Evolutionary conservation across 2,888 invertebrate species (phyloP).

Genomic region (Thymelicus acteon): DNA sequence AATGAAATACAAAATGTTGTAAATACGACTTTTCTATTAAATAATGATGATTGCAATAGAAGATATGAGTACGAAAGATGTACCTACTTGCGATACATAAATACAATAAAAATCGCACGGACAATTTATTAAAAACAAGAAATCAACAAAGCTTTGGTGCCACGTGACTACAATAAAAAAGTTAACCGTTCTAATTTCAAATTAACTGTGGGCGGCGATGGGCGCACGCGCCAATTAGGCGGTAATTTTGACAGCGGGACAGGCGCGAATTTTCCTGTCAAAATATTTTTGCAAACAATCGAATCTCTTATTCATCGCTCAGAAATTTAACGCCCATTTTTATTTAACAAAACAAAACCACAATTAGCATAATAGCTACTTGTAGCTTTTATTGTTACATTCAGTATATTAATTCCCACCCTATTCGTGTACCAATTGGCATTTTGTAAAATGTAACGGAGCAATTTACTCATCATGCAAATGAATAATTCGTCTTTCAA

Average conservation of each 20-base stretch:
- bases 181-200: conserved; percentile 75
- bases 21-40: neutral
- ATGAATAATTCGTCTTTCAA: conserved; percentile 64
- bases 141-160: conserved; percentile 41
- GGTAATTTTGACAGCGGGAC: conserved; percentile 74
- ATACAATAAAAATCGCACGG: neutral
- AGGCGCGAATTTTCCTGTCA: conserved; percentile 79
- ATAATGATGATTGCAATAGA: too few relatives aligned
- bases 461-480: conserved; percentile 49
- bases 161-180: conserved; percentile 79
- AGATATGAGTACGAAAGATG: too few relatives aligned
- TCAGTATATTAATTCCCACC: conserved; percentile 38
- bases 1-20: conserved; percentile 5
- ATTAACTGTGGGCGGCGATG: conserved; percentile 66
- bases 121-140: neutral
- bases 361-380: conserved; percentile 82
- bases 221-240: conserved; percentile 70
- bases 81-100: neutral
- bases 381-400: conserved; percentile 51
- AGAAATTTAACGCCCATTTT: conserved; percentile 61
- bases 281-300: conserved; percentile 84
- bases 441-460: conserved; percentile 34
- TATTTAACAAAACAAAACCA: conserved; percentile 80
- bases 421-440: conserved; percentile 16
- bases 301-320: conserved; percentile 56